Evolutionary conservation across 2,797 vertebrate genomes (phyloP).

Genomic region (Silurus lanzhouensis): DNA sequence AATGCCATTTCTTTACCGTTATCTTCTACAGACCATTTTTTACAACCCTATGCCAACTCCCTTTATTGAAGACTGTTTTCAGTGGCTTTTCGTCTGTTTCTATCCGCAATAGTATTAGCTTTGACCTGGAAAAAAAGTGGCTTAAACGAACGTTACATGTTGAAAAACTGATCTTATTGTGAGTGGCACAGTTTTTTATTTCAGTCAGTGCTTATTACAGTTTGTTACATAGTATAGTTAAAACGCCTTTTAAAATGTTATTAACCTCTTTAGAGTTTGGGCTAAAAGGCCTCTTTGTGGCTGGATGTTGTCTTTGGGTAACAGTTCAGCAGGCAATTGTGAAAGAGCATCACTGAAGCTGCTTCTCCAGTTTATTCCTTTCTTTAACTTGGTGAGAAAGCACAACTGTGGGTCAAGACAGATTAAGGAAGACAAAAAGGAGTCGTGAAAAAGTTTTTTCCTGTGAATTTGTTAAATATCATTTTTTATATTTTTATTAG

Average conservation of each 20-base stretch:
- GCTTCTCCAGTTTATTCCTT: conserved; percentile 78
- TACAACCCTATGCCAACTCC: conserved; percentile 58
- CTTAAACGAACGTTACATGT: conserved; percentile 42
- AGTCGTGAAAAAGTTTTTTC: conserved; percentile 69
- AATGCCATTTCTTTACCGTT: conserved; percentile 55
- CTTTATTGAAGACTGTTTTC: conserved; percentile 54
- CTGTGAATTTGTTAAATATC: conserved; percentile 80
- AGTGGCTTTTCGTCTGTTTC: conserved; percentile 51
- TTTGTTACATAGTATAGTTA: conserved; percentile 11
- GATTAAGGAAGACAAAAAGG: conserved; percentile 59
- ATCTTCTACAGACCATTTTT: conserved; percentile 55
- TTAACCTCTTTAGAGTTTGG: conserved; percentile 74
- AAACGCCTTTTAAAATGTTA: conserved; percentile 55
- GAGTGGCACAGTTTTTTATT: conserved; percentile 39
- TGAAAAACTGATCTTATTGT: conserved; percentile 39
- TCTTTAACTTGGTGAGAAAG: conserved; percentile 69
- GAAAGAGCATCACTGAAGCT: conserved; percentile 73
- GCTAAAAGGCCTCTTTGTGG: conserved; percentile 67
- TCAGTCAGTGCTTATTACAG: conserved; percentile 42
- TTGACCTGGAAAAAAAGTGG: conserved; percentile 53
- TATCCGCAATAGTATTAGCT: conserved; percentile 57
- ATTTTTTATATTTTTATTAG: conserved; percentile 57
- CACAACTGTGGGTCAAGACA: conserved; percentile 62
- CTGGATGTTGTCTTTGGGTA: conserved; percentile 51
- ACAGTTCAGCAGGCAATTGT: conserved; percentile 62